A percentile compares a stretch with the other conserved stretches of the same genome.
Conservation (phyloP, 2,888 invertebrate species). For the Alsophila aescularia region DNA sequence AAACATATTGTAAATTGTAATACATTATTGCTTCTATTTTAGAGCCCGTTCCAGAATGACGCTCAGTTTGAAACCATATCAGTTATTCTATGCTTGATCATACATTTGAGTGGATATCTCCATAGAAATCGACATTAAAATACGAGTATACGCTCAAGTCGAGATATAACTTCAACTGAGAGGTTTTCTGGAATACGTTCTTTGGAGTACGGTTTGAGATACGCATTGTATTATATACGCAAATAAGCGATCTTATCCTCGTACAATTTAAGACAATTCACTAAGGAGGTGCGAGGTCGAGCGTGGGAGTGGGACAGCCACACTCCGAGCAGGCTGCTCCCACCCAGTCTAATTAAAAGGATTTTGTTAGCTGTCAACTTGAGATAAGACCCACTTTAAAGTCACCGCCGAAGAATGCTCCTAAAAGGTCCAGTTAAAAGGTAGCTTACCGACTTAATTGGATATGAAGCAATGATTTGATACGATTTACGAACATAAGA, state of each 20-base stretch:
- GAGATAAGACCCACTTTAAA: slow-evolving; percentile 74
- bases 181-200: too few species aligned
- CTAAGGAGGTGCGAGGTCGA: slow-evolving; percentile 46
- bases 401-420: slow-evolving; percentile 50
- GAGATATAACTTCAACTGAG: too few species aligned
- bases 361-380: slow-evolving; percentile 82
- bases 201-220: too few species aligned
- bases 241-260: slow-evolving; percentile 36
- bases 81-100: too few species aligned
- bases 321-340: slow-evolving; percentile 44
- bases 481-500: slow-evolving; percentile 22
- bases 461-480: slow-evolving; percentile 24
- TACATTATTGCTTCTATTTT: too few species aligned
- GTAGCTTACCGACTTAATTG: slow-evolving; percentile 30
- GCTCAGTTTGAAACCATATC: too few species aligned
- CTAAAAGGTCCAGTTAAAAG: slow-evolving; percentile 6
- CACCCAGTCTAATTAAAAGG: slow-evolving; percentile 78
- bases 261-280: slow-evolving; percentile 41
- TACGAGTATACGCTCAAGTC: too few species aligned
- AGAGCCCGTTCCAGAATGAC: too few species aligned
- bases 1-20: too few species aligned
- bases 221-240: not conserved
- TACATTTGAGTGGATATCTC: too few species aligned
- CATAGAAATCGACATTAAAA: too few species aligned
- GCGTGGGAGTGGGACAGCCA: slow-evolving; percentile 58